Conservation (phyloP, 2,113 vertebrate species). For the Stomatorhinus ivindoensis region DNA sequence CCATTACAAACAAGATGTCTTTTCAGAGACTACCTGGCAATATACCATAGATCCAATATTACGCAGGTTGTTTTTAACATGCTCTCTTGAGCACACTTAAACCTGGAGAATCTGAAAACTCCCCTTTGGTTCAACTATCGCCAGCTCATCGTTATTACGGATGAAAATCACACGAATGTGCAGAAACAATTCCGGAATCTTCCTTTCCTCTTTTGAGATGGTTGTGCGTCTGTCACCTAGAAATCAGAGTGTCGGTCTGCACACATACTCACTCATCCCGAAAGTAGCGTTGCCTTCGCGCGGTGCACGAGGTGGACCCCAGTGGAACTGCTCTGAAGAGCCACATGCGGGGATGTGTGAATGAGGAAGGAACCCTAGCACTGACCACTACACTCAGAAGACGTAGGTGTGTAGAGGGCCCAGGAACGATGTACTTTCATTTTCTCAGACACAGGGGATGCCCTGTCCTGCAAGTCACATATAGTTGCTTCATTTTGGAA, state of each 20-base stretch:
- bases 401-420: background rate
- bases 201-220: background rate
- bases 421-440: background rate
- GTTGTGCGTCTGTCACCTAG: background rate
- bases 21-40: background rate
- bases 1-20: background rate
- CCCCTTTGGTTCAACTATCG: background rate
- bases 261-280: background rate
- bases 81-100: background rate
- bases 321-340: background rate
- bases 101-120: background rate
- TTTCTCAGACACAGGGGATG: background rate
- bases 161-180: background rate
- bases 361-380: background rate
- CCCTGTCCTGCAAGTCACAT: background rate
- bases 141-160: background rate
- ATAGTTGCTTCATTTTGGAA: background rate
- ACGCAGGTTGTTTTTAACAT: background rate
- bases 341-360: background rate
- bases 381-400: background rate
- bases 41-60: background rate
- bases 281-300: background rate
- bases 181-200: background rate
- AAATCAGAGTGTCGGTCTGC: background rate
- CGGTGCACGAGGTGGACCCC: background rate